phyloP scores from a whole-genome alignment of 92 coral and sea anemone species.

The Porites divaricata region DNA sequence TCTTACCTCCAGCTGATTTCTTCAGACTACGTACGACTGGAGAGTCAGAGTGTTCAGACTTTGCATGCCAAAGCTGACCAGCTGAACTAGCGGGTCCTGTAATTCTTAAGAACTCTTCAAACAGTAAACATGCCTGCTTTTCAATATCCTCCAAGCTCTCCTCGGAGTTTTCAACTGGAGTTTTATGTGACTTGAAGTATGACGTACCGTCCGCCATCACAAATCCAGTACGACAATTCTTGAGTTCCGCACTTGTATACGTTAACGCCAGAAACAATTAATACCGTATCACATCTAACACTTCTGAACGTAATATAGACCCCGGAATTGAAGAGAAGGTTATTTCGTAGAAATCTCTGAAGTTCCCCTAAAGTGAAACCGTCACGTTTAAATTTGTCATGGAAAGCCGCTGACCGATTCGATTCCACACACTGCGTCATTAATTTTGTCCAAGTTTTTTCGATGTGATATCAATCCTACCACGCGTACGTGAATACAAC shows the following conservation, averaged over 20 bases:
- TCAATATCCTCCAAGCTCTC: constrained; percentile 59
- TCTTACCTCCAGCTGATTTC: not conserved
- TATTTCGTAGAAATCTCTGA: not conserved
- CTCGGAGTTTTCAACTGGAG: constrained; percentile 63
- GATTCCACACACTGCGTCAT: too few species aligned
- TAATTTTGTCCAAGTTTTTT: too few species aligned
- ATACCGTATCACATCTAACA: not conserved
- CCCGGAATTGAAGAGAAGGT: not conserved
- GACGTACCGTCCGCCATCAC: constrained; percentile 39
- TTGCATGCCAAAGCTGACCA: not conserved
- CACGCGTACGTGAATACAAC: too few species aligned
- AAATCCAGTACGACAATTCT: not conserved
- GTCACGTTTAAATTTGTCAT: constrained; percentile 9
- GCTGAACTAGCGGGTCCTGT: constrained; percentile 22
- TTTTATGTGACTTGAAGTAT: constrained; percentile 42
- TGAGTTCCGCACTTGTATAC: not conserved
- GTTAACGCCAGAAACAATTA: not conserved
- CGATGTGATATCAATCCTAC: too few species aligned
- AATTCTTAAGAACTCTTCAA: constrained; percentile 81
- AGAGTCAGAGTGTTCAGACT: constrained; percentile 40
- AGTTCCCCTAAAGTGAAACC: not conserved
- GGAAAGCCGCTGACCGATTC: not conserved
- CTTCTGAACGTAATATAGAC: not conserved
- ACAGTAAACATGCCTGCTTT: constrained; percentile 71
- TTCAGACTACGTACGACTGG: constrained; percentile 17